Evolutionary conservation across 2,888 invertebrate species (phyloP).

Genomic region (Spisula solida): DNA sequence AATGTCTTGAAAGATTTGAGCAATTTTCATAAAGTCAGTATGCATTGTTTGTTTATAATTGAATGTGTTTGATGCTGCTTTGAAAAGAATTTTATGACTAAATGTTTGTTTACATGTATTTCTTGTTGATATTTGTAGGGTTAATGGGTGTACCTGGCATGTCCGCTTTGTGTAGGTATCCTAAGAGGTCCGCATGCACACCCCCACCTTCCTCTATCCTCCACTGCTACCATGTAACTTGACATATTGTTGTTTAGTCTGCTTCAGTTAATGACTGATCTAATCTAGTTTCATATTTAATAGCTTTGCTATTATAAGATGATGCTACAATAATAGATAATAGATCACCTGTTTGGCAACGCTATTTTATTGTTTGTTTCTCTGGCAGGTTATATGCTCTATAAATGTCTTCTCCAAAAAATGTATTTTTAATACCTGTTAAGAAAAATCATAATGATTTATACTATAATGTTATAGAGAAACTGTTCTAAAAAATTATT

Average conservation of each 20-base stretch:
- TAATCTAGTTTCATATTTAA: conserved; percentile 10
- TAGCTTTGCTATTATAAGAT: background rate
- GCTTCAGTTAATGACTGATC: background rate
- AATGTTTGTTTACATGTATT: conserved; percentile 11
- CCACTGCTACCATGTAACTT: background rate
- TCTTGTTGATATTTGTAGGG: conserved; percentile 54
- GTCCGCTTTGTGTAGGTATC: conserved; percentile 63
- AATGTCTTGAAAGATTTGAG: no score
- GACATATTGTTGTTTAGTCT: background rate
- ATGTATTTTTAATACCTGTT: no score
- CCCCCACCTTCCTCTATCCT: no score
- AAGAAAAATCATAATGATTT: no score
- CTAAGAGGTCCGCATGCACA: background rate
- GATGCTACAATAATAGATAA: background rate
- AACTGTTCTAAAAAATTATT: no score
- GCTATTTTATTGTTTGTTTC: no score
- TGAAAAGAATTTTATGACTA: background rate
- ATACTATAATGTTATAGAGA: no score
- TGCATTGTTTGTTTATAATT: no score
- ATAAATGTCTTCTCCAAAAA: no score
- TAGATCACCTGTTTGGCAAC: no score
- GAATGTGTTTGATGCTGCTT: background rate
- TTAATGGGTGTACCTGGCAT: conserved; percentile 66
- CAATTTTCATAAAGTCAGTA: no score
- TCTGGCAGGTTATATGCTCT: no score